phyloP scores from a whole-genome alignment of 2,888 invertebrate species.

The Acronicta aceris region DNA sequence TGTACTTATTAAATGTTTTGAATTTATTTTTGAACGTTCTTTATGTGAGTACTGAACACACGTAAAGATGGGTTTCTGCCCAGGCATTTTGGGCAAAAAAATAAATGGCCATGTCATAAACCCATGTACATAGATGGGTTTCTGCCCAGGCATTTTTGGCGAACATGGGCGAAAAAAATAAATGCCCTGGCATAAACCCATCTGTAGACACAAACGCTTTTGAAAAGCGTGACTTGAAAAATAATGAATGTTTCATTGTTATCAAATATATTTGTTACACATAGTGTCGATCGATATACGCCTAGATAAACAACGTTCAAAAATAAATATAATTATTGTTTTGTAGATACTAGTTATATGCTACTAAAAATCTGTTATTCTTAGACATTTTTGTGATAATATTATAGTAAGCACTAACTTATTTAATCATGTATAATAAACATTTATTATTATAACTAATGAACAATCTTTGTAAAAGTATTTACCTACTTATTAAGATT shows the following conservation, averaged over 20 bases:
- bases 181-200: too few species aligned
- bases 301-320: constrained; percentile 23
- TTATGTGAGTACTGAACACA: neutral
- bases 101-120: too few species aligned
- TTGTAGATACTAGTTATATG: constrained; percentile 24
- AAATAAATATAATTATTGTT: constrained; percentile 15
- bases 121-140: too few species aligned
- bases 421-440: constrained; percentile 42
- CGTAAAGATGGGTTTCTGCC: too few species aligned
- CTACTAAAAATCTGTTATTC: constrained; percentile 23
- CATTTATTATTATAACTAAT: constrained; percentile 33
- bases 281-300: neutral
- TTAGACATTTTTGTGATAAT: constrained; percentile 55
- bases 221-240: too few species aligned
- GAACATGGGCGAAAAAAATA: too few species aligned
- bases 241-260: too few species aligned
- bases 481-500: constrained; percentile 9
- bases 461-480: constrained; percentile 13
- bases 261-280: too few species aligned
- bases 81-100: too few species aligned
- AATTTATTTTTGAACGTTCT: constrained; percentile 35
- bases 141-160: too few species aligned
- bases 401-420: constrained; percentile 42
- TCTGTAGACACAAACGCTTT: too few species aligned
- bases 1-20: constrained; percentile 45